Evolutionary conservation across 2,888 invertebrate species (phyloP).

Genomic region (Melieria picta): DNA sequence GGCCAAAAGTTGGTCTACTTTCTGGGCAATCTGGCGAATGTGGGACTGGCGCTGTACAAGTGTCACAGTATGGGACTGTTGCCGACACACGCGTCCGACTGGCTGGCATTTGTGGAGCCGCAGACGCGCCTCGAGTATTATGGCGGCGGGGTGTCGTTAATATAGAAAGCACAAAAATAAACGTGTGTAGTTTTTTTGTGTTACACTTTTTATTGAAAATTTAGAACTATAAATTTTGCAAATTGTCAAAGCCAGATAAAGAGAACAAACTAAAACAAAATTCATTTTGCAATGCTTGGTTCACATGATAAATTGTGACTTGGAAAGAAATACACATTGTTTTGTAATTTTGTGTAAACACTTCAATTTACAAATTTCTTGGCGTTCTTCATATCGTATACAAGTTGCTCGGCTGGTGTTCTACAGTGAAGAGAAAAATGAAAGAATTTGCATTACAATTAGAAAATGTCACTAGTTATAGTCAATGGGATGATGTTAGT

Average conservation of each 20-base stretch:
- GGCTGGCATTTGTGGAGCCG: constrained; percentile 97
- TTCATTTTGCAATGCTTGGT: neutral
- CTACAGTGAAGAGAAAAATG: constrained; percentile 40
- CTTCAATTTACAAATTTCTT: constrained; percentile 52
- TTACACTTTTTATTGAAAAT: constrained; percentile 13
- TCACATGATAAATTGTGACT: neutral
- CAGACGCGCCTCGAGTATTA: constrained; percentile 85
- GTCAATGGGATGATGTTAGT: too few species aligned
- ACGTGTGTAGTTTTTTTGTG: constrained; percentile 39
- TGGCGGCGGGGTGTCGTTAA: constrained; percentile 80
- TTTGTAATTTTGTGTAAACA: neutral
- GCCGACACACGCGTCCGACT: constrained; percentile 97
- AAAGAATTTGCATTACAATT: neutral
- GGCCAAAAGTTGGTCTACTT: constrained; percentile 94
- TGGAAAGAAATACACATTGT: neutral
- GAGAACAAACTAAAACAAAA: neutral
- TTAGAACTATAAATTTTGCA: neutral
- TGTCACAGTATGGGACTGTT: constrained; percentile 97
- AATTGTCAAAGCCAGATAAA: too few species aligned
- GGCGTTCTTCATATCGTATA: constrained; percentile 53
- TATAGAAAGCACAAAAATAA: constrained; percentile 53
- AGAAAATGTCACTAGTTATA: neutral
- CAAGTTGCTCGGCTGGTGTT: constrained; percentile 51
- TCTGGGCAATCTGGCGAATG: constrained; percentile 91
- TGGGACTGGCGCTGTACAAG: constrained; percentile 92